phyloP scores from a whole-genome alignment of 2,888 invertebrate genomes.

The Neuroscelio doddi region DNA sequence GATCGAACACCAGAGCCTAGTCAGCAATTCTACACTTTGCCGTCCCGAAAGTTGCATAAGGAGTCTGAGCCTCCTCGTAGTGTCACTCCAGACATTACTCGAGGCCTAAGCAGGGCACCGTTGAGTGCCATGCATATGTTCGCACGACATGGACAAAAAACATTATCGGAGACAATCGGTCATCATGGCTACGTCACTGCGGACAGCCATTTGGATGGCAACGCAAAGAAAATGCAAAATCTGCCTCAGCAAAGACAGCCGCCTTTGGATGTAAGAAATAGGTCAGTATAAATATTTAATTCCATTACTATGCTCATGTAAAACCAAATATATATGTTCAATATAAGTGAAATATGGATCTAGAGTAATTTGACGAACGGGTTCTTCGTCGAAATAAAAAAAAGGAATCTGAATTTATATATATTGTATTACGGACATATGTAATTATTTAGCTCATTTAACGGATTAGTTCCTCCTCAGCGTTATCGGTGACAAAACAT shows the following conservation, averaged over 20 bases:
- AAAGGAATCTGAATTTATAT: too few species aligned
- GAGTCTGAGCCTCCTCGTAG: constrained; percentile 71
- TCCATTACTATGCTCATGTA: too few species aligned
- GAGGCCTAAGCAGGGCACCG: constrained; percentile 68
- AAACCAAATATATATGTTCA: too few species aligned
- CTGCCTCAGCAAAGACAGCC: constrained; percentile 48
- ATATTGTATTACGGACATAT: too few species aligned
- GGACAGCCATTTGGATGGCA: constrained; percentile 49
- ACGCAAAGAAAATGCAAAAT: constrained; percentile 49
- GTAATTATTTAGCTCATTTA: too few species aligned
- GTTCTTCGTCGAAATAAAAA: too few species aligned
- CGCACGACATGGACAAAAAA: constrained; percentile 61
- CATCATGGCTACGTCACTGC: constrained; percentile 41
- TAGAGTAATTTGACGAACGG: too few species aligned
- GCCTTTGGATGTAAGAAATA: constrained; percentile 62
- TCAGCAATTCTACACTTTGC: constrained; percentile 71
- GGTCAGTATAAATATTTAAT: constrained; percentile 46
- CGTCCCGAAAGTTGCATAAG: constrained; percentile 71
- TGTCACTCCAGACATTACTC: constrained; percentile 74
- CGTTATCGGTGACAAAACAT: too few species aligned
- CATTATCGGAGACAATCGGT: constrained; percentile 42
- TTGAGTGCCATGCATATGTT: constrained; percentile 63
- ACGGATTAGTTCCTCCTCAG: too few species aligned
- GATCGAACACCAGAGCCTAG: constrained; percentile 28
- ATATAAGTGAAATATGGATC: too few species aligned